phyloP scores from a whole-genome alignment of 2,113 vertebrate species.

The Marmota flaviventris region DNA sequence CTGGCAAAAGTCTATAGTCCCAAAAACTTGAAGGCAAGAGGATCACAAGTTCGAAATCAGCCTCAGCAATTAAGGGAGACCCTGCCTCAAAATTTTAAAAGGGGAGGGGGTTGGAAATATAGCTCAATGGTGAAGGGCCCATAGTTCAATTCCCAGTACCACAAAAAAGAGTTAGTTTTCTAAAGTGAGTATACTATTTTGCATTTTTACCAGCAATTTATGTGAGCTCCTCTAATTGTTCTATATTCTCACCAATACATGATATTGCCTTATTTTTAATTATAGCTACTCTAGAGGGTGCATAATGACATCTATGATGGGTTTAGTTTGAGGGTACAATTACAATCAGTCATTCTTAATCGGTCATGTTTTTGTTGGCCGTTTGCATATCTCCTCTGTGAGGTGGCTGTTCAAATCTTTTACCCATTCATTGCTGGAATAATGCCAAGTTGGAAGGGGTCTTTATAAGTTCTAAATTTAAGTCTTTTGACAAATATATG shows the following conservation, averaged over 20 bases:
- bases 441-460: neutral
- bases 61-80: too few relatives aligned
- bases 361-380: neutral
- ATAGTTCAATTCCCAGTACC: too few relatives aligned
- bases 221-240: slow-evolving; percentile 1
- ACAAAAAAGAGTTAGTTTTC: neutral
- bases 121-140: too few relatives aligned
- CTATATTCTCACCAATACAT: neutral
- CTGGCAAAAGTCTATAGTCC: too few relatives aligned
- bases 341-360: neutral
- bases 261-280: neutral
- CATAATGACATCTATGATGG: neutral
- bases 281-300: neutral
- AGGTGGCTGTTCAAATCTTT: neutral
- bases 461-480: slow-evolving; percentile 9
- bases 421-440: slow-evolving; percentile 8
- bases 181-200: neutral
- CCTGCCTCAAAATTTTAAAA: too few relatives aligned
- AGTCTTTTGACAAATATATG: slow-evolving; percentile 14
- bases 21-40: too few relatives aligned
- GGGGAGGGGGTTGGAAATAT: too few relatives aligned
- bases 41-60: too few relatives aligned
- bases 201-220: neutral
- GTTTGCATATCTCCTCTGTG: slow-evolving; percentile 1
- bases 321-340: slow-evolving; percentile 24